Base-by-base conservation (phyloP, 2,797 vertebrate genomes). In the Adelosebastes latens region DNA sequence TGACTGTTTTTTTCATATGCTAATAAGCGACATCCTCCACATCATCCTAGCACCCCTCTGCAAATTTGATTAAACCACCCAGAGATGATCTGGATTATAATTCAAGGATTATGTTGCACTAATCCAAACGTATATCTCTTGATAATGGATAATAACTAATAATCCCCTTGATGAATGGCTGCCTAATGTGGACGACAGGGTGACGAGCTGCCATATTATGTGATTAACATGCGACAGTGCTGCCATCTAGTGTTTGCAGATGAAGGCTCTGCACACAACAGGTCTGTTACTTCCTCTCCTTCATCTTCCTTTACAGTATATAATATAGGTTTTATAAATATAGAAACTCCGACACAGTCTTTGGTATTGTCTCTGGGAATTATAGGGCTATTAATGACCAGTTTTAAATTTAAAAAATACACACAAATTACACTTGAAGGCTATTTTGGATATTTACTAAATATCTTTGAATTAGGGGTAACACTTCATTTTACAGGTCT, bases 101-200 rank as follows among this genome's bases (percentile, higher is more conserved):
- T 68, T 74, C 56, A 72, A 55, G 85, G 85, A 93, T 92, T 92
- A 87, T 69, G 53, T 74, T 74, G 36, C 31, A 71, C 82, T 90
- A 92, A 92, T 90, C 88, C 87, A 84, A 88, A 91, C 12, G 53
- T 77, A 81, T 86, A 81, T 86, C 86, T 87, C 82, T 61, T 84
- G 83, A 78, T 88, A 77, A 89, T 84, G 71, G 84, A 86, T 92
- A 92, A 93, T 92, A 91, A 92, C 82, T 88, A 84, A 90, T 92
- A 91, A 92, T 82, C 84, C 81, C 76, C 77, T 61, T 79, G 79
- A 90, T 91, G 76, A 87, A 74, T 27, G 77, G 56, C 66, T 81
- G 78, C 34, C 60, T 84, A 31, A 75, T 69, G 74, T 70, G 78
- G 62, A 72, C 3, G 2, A 42, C 63, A 69, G 34, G 36, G 18